Evolutionary conservation across 2,888 invertebrate species (phyloP), one percentile per base, ranked within the genome.

Genomic region (Listrodromus nycthemerus): DNA sequence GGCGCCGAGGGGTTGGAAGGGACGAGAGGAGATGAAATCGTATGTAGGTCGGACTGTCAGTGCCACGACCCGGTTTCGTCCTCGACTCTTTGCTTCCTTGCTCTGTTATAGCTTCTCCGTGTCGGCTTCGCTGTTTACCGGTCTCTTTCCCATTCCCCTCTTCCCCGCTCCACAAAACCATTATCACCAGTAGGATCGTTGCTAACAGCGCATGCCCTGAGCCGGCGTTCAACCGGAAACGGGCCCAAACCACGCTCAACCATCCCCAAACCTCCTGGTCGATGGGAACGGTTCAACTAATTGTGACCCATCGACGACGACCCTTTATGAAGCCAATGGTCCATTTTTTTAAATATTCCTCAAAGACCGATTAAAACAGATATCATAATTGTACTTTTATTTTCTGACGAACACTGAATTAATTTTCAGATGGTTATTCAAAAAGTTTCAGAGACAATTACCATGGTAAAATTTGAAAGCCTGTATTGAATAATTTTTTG

Each of bases 21-120:
- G 81, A 52, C 50, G 78, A 70, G 79, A 84, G 73, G 79, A 83
- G 87, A 81, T 75, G 74, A 73, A 89, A 85, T 89, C 88, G 88
- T 88, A 92, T 91, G 89, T 92, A 91, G 92, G 90, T 91, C 92
- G 89, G 86, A 90, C 89, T 91, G 91, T 91, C 91, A 90, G 90
- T 91, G 89, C 88, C 89, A 90, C 89, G 91, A 90, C 92, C 92
- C 87, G 87, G 88, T 90, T 91, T 88, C 85, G 80, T 75, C 75
- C 78, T 75, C 55, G 58, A 83, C 52, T 58, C 85, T 66, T 67
- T 71, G 13, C 69, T 78, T 58, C 80, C 63, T 75, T n/a, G 65
- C 55, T 71, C 67, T 19, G 69, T 79, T 81, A 55, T 30, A 76
- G 45, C 27, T 27, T 41, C 52, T 58, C 37, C 48, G n/a, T 21